Evolutionary conservation across 2,888 invertebrate genomes (phyloP).

Genomic region (Drosophila anceps): DNA sequence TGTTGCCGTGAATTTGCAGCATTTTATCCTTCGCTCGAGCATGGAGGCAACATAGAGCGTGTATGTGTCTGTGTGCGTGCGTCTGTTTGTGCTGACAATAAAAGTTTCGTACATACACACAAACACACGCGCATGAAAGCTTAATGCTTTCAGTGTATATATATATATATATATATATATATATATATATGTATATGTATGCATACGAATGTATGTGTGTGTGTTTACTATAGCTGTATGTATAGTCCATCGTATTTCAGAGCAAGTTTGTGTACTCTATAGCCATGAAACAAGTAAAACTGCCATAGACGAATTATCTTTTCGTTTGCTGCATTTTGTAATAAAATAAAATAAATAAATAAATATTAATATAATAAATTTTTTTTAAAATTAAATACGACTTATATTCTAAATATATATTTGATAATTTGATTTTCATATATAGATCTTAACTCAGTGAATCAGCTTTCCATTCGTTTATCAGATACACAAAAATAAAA

Average conservation of each 20-base stretch:
- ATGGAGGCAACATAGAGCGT: constrained; percentile 50
- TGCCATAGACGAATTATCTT: constrained; percentile 23
- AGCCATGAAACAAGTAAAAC: constrained; percentile 40
- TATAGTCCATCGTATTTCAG: constrained; percentile 75
- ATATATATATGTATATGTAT: not conserved
- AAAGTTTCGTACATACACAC: constrained; percentile 69
- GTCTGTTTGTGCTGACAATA: constrained; percentile 78
- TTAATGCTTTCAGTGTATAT: constrained; percentile 63
- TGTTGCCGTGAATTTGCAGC: constrained; percentile 79
- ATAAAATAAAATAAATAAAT: too few species aligned
- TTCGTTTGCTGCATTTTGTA: not conserved
- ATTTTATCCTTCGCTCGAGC: constrained; percentile 78
- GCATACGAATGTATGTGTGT: constrained; percentile 25
- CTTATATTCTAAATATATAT: too few species aligned
- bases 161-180: constrained; percentile 3
- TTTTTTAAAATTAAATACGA: too few species aligned
- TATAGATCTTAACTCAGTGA: too few species aligned
- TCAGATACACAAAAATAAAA: too few species aligned
- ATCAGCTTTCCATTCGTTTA: too few species aligned
- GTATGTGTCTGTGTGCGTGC: constrained; percentile 40
- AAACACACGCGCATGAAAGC: constrained; percentile 66
- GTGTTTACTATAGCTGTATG: constrained; percentile 55
- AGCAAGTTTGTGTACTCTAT: constrained; percentile 73
- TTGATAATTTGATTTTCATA: too few species aligned
- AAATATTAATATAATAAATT: too few species aligned